Conservation (phyloP, 2,888 invertebrate genomes). For the Volucella inanis region DNA sequence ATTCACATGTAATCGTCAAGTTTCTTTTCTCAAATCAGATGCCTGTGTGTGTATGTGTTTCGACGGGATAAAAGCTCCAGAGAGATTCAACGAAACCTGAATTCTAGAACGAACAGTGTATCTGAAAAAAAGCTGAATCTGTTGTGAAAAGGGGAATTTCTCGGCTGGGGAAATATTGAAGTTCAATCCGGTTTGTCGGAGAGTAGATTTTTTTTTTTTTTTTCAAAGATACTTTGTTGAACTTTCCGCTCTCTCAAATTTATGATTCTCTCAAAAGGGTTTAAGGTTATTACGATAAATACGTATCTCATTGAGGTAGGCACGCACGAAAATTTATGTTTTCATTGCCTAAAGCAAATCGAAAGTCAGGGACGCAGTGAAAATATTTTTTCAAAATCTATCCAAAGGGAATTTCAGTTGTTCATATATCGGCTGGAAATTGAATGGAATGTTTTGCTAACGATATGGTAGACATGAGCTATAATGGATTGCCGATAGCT, state of each 20-base stretch:
- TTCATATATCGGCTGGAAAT: conserved; percentile 27
- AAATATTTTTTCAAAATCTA: conserved; percentile 51
- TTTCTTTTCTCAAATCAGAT: conserved; percentile 5
- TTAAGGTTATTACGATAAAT: conserved; percentile 61
- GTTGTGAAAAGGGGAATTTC: conserved; percentile 13
- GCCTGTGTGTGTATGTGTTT: not conserved
- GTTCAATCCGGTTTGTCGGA: conserved; percentile 4
- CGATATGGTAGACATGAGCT: conserved; percentile 20
- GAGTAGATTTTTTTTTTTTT: not conserved
- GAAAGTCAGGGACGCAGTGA: conserved; percentile 21
- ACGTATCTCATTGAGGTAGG: conserved; percentile 63
- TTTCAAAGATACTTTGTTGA: not conserved
- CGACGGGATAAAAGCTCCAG: conserved; percentile 28
- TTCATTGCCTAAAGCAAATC: conserved; percentile 46
- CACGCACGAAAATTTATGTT: conserved; percentile 59
- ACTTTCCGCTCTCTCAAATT: not conserved
- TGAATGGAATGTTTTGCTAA: conserved; percentile 25
- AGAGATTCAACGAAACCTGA: conserved; percentile 24
- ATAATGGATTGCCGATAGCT: not conserved
- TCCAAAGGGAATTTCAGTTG: conserved; percentile 44
- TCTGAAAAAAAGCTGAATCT: conserved; percentile 46
- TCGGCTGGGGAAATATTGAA: conserved; percentile 28
- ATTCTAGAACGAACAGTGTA: conserved; percentile 22
- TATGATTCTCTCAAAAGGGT: conserved; percentile 15
- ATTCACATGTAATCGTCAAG: conserved; percentile 23